Percentiles rank a stretch among this genome's conserved stretches.
These are phyloP conservation scores for Sebastes steindachneri DNA, from an alignment of 2,797 vertebrate species.

Conservation along the genomic window DNA sequence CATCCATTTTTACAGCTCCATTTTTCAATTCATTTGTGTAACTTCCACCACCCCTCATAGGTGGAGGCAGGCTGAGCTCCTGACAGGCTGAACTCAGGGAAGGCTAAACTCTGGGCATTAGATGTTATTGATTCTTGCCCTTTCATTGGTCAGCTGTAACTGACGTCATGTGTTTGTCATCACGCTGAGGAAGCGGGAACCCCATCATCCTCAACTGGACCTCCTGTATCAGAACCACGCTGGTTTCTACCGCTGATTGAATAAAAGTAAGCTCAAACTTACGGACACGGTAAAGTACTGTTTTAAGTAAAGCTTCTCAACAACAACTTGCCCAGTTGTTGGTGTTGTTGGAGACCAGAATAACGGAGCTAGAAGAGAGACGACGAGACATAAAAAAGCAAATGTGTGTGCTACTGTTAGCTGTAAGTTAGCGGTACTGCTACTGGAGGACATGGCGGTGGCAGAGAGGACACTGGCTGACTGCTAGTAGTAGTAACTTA, in stretches of 20 bases:
- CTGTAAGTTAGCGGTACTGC: neutral
- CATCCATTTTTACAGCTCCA: too few relatives aligned
- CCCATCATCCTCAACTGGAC: neutral
- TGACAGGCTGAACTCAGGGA: neutral
- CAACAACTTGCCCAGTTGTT: neutral
- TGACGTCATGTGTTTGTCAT: slow-evolving; percentile 12
- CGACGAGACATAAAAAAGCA: neutral
- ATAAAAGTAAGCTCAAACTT: slow-evolving; percentile 43
- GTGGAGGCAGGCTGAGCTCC: neutral
- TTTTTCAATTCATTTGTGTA: too few relatives aligned
- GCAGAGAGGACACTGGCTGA: too few relatives aligned
- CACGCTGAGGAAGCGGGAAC: slow-evolving; percentile 66
- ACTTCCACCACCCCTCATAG: too few relatives aligned
- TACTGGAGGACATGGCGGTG: neutral
- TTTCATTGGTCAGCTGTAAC: slow-evolving; percentile 27
- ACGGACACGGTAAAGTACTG: neutral
- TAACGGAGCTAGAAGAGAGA: too few relatives aligned
- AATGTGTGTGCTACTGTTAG: slow-evolving; percentile 9
- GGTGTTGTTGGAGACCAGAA: neutral
- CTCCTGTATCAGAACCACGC: slow-evolving; percentile 25
- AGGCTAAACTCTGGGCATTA: fast-evolving
- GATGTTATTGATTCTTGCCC: fast-evolving
- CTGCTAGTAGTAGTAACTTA: neutral
- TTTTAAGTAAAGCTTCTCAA: neutral
- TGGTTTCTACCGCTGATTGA: neutral